Base-by-base conservation (phyloP, 53 echinoderm and acorn worm species). In the Luidia sarsii region DNA sequence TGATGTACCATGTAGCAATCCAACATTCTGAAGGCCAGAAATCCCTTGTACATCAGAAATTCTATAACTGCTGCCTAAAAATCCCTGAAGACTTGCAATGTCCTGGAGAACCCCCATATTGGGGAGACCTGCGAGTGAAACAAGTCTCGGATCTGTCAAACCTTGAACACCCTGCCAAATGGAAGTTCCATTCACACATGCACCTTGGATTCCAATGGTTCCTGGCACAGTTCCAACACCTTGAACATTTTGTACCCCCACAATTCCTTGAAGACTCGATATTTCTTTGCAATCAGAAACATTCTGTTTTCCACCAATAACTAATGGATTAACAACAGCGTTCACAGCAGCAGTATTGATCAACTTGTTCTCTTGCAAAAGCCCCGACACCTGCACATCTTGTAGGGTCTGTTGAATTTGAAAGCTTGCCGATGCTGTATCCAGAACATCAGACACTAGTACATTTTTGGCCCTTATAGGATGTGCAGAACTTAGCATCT, bases 321-420 rank as follows among this genome's bases (percentile, higher is more conserved):
- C 61, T 77, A 9, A 77, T 46, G 1, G 30, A 46, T 32, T 77
- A 61, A 27, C n/a, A n/a, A n/a, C n/a, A n/a, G 48, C 33, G 61
- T 61, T 61, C n/a, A 43, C 48, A 32, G 59, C 32, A 32, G 46
- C 48, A 22, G 61, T 61, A n/a, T 33, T 32, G 7, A 77, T 60
- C 25, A 77, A 48, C 61, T 59, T 39, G 29, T 75, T 59, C 28
- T 77, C 60, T 4, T 77, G 77, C 48, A 77, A 11, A 25, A 77
- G 31, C 8, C 61, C 29, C 6, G 77, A 45, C 52, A 60, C 32
- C 59, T 77, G 77, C 18, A 32, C 18, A 23, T 32, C 46, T 43
- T 46, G 61, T 5, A n/a, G 48, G n/a, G 77, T 61, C 77, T 77
- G 77, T 10, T 24, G 41, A 27, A 77, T 28, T 16, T 27, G 57